Percentiles rank a stretch among this genome's conserved stretches.
Conservation (phyloP, 2,797 vertebrate species). For the Enteromius paludinosus region DNA sequence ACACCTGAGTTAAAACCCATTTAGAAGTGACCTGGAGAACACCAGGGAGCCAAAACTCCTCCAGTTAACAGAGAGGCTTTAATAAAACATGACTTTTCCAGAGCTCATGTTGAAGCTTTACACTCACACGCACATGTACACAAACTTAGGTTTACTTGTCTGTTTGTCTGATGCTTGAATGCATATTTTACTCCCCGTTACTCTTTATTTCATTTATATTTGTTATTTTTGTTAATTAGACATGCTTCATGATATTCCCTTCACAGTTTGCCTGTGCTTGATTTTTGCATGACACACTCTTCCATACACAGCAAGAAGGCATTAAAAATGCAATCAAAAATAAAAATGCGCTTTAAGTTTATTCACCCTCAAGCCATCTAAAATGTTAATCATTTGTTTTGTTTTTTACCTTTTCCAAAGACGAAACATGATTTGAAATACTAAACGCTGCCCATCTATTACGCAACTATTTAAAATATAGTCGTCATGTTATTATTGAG, state of each 20-base stretch:
- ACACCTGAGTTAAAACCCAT: slow-evolving; percentile 37
- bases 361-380: background rate
- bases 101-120: slow-evolving; percentile 25
- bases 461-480: background rate
- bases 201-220: background rate
- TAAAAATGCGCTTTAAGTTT: background rate
- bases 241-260: background rate
- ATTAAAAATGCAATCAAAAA: background rate
- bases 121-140: background rate
- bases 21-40: slow-evolving; percentile 35
- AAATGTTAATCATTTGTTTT: background rate
- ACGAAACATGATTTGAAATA: slow-evolving; percentile 10
- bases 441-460: background rate
- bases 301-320: background rate
- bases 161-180: background rate
- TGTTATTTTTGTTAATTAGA: background rate
- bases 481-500: background rate
- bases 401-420: background rate
- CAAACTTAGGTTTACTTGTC: background rate
- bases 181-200: background rate
- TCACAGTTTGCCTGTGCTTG: background rate
- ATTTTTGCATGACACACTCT: background rate
- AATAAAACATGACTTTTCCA: slow-evolving; percentile 51
- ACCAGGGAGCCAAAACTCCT: slow-evolving; percentile 4
- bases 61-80: slow-evolving; percentile 36